phyloP scores from a whole-genome alignment of 1,140 invertebrate genomes.

The Metaphire vulgaris region DNA sequence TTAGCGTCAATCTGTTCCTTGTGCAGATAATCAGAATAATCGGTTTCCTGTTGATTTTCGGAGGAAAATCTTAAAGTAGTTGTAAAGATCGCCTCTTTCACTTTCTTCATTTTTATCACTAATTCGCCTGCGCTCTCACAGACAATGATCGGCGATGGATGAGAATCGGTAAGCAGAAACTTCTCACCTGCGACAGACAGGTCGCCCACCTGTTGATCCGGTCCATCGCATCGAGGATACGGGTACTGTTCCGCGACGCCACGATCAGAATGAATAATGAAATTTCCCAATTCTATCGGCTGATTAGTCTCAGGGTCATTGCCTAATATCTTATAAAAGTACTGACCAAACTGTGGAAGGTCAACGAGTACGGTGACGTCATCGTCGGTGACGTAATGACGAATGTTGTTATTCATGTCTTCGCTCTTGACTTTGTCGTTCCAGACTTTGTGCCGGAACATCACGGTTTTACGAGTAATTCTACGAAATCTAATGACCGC shows the following conservation, averaged over 20 bases:
- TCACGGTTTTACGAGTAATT: background rate
- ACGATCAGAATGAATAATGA: conserved; percentile 8
- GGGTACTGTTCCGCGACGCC: conserved; percentile 2
- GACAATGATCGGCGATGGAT: conserved; percentile 6
- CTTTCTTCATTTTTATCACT: background rate
- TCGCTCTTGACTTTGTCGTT: background rate
- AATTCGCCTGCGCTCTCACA: background rate
- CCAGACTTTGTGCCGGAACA: background rate
- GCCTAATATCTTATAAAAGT: conserved; percentile 13
- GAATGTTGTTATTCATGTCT: conserved; percentile 6
- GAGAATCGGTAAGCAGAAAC: background rate
- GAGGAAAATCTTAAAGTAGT: conserved; percentile 1
- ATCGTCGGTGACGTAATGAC: conserved; percentile 20
- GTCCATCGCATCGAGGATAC: conserved; percentile 5
- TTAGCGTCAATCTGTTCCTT: background rate
- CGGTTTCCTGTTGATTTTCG: background rate
- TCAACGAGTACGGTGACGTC: conserved; percentile 6
- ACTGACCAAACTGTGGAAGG: conserved; percentile 6
- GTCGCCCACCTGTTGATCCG: conserved; percentile 18
- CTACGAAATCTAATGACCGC: conserved; percentile 13
- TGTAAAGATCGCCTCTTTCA: background rate
- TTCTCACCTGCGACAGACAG: background rate
- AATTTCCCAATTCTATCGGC: conserved; percentile 7
- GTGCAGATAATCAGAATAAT: conserved; percentile 17
- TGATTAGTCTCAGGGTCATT: background rate